Evolutionary conservation across 2,113 vertebrate genomes (phyloP), one percentile per base, ranked within the genome.

Genomic region (Irena cyanogastra): DNA sequence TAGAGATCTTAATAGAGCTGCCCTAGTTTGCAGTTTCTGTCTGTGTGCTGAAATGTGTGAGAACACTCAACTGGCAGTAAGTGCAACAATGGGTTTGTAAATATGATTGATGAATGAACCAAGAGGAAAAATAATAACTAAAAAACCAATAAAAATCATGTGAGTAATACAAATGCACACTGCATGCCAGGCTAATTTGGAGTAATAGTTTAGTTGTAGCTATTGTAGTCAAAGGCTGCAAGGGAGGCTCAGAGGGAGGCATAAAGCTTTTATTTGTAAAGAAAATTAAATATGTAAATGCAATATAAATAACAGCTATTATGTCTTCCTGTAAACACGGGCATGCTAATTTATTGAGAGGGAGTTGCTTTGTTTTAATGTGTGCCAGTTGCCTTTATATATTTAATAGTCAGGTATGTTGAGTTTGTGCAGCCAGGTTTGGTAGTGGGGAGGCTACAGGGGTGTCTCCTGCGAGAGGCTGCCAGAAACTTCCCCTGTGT

Each of bases 211-310:
- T 65, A 37, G 50, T 60, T 54, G n/a, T 93, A 90, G 74, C 90
- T 93, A 61, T 68, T 90, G 75, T n/a, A 92, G 50, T 50, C 75
- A 80, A n/a, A 64, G 66, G 41, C 90, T 69, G 31, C 57, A 88
- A 92, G 39, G 68, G 42, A n/a, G 33, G 59, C 86, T 90, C 50
- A 77, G 92, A 93, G 95, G 71, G 83, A 94, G 76, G 42, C 79
- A 70, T 80, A 77, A 93, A 66, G 64, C 76, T 92, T 92, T 96
- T 74, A 88, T 88, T 93, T 90, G 52, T 60, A 63, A 88, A 83
- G 90, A 95, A 96, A 96, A 95, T 93, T 87, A 91, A 93, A 61
- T 88, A 80, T 61, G 35, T 85, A 90, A 90, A 63, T 86, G 30
- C 63, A 59, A 15, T 72, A 95, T 80, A 92, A 95, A 92, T 83